These are phyloP conservation scores for Papilio glaucus DNA, from an alignment of 1,140 invertebrate genomes.

Conservation along the genomic window DNA sequence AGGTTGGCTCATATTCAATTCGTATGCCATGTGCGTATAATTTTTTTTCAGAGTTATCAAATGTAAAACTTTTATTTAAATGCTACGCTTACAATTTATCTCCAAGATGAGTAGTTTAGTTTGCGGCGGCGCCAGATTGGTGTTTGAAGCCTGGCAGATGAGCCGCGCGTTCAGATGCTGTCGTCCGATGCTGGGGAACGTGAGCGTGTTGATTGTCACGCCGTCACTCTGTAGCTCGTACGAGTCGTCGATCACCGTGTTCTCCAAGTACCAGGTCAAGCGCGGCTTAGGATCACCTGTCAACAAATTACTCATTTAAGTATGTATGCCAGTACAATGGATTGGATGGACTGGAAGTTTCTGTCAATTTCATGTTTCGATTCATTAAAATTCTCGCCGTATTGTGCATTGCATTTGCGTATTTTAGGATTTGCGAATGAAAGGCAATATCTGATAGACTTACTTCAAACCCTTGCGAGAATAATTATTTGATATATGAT, in stretches of 20 bases:
- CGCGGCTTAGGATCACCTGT: constrained; percentile 90
- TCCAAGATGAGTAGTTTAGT: constrained; percentile 90
- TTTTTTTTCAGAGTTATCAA: not conserved
- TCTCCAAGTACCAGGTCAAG: constrained; percentile 93
- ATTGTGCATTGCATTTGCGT: too few species aligned
- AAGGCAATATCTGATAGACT: too few species aligned
- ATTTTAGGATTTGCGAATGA: too few species aligned
- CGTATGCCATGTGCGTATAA: not conserved
- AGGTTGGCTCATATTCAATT: not conserved
- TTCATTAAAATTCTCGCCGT: too few species aligned
- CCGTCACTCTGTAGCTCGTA: constrained; percentile 88
- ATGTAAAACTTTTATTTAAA: not conserved
- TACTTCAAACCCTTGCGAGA: not conserved
- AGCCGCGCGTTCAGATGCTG: constrained; percentile 91
- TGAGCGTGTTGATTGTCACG: constrained; percentile 90
- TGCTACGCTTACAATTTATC: constrained; percentile 81
- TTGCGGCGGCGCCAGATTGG: constrained; percentile 89
- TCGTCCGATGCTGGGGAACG: constrained; percentile 89
- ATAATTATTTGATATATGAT: too few species aligned
- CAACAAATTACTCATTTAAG: not conserved
- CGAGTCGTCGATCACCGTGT: constrained; percentile 91
- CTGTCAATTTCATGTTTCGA: too few species aligned
- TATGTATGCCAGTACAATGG: too few species aligned
- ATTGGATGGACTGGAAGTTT: too few species aligned
- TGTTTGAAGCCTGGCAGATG: constrained; percentile 92